phyloP scores from a whole-genome alignment of 2,113 vertebrate genomes.

The Todiramphus chloris region DNA sequence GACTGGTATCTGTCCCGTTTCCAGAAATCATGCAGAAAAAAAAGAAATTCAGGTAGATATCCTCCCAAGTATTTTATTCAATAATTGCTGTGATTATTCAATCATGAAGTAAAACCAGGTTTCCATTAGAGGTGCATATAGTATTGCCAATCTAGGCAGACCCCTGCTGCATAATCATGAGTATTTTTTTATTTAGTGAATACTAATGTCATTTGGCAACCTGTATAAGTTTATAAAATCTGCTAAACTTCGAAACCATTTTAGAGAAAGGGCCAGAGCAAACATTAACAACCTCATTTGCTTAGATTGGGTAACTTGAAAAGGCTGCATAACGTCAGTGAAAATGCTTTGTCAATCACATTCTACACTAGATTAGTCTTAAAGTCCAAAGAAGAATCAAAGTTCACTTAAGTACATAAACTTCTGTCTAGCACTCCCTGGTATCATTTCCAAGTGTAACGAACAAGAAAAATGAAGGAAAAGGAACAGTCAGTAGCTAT shows the following conservation, averaged over 20 bases:
- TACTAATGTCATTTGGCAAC: constrained; percentile 41
- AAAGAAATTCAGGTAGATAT: background rate
- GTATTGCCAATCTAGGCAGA: background rate
- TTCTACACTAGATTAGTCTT: constrained; percentile 84
- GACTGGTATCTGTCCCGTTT: background rate
- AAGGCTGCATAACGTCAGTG: constrained; percentile 59
- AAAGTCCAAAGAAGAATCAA: constrained; percentile 88
- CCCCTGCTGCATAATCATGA: background rate
- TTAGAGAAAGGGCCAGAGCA: constrained; percentile 59
- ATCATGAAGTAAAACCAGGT: background rate
- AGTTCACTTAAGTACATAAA: constrained; percentile 80
- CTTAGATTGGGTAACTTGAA: constrained; percentile 71
- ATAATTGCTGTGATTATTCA: background rate
- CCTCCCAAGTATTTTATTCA: background rate
- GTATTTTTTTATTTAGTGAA: constrained; percentile 55
- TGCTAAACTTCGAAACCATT: constrained; percentile 66
- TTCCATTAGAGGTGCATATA: background rate
- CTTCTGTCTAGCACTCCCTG: constrained; percentile 57
- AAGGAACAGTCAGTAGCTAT: constrained; percentile 69
- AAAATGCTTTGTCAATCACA: constrained; percentile 74
- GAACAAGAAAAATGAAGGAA: constrained; percentile 72
- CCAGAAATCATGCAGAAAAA: background rate
- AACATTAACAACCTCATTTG: constrained; percentile 76
- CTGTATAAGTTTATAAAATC: constrained; percentile 53
- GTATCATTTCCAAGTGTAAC: constrained; percentile 37